A percentile compares a stretch with the other conserved stretches of the same genome.
phyloP scores from a whole-genome alignment of 2,113 vertebrate species.

The Siniperca knerii region DNA sequence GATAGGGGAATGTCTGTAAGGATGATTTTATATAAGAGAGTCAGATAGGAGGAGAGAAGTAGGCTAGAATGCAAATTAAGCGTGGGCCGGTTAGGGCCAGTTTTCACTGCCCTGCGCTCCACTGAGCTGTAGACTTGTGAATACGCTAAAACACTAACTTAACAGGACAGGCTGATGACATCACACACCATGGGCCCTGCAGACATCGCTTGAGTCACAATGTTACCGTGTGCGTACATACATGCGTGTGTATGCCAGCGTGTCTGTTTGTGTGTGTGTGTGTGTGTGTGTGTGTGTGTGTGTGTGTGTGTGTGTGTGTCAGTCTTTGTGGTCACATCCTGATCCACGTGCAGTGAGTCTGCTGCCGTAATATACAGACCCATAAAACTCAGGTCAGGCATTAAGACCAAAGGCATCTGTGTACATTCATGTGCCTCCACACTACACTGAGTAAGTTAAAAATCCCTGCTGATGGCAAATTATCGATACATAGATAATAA shows the following conservation, averaged over 20 bases:
- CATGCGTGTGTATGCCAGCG: slow-evolving; percentile 30
- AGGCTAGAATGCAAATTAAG: slow-evolving; percentile 79
- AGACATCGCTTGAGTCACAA: slow-evolving; percentile 75
- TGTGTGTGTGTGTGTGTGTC: slow-evolving; percentile 36
- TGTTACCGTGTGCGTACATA: slow-evolving; percentile 42
- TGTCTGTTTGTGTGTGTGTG: slow-evolving; percentile 26
- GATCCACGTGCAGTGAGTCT: slow-evolving; percentile 62
- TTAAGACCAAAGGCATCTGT: slow-evolving; percentile 57
- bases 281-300: slow-evolving; percentile 26
- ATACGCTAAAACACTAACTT: slow-evolving; percentile 78
- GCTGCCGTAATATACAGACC: slow-evolving; percentile 35
- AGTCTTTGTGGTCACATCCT: slow-evolving; percentile 67
- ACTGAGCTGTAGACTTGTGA: slow-evolving; percentile 76
- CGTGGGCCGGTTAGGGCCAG: slow-evolving; percentile 75
- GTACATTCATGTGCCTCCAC: slow-evolving; percentile 20
- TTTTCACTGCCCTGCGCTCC: slow-evolving; percentile 71
- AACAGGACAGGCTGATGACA: slow-evolving; percentile 85
- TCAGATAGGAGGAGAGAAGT: slow-evolving; percentile 72
- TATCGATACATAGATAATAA: background rate
- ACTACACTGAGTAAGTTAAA: background rate
- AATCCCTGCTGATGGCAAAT: background rate
- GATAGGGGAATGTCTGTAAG: slow-evolving; percentile 46
- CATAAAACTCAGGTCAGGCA: slow-evolving; percentile 46
- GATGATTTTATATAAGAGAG: slow-evolving; percentile 74
- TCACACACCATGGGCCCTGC: slow-evolving; percentile 74